Base-by-base conservation (phyloP, 2,113 vertebrate genomes). In the Coreoperca whiteheadi region DNA sequence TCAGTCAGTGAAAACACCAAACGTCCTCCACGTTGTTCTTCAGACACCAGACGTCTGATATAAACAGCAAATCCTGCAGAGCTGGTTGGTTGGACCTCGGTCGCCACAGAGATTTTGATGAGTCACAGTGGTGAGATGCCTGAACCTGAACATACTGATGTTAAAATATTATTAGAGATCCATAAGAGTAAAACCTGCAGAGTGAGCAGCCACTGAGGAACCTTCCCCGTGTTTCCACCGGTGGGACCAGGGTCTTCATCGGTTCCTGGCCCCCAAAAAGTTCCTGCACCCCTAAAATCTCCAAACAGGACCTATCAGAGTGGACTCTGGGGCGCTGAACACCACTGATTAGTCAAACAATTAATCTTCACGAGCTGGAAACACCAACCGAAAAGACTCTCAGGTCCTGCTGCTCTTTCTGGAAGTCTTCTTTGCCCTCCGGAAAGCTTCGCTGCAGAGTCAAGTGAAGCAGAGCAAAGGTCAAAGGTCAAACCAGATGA, bases 51-150 rank as follows among this genome's bases (percentile, higher is more conserved):
- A 41, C 21, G 5, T 30, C 28, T 50, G 30, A 64, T 64, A 20
- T 7, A 51, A 75, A 53, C 74, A 54, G 43, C 37, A 25, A 18
- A 37, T 75, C 57, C 43, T 75, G 21, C 57, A 34, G 51, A 41
- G 12, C 34, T 9, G 14, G 8, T 30, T 1, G 21, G 39, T 46
- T 46, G 9, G 23, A 65, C 6, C 74, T 41, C n/a, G 9, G 50
- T 8, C 11, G 16, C 25, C 25, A 23, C 30, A 15, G 12, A 34
- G 16, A 37, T 61, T 69, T 9, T 69, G 41, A 48, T 78, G 76
- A 78, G 39, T 50, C 54, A 48, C 11, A 1, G 64, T 7, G 28
- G 23, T 59, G 30, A 70, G 20, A 23, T 61, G 16, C 34, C 57
- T 34, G 48, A 34, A 34, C 30, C 30, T 32, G 67, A 53, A 34